Conservation (phyloP, 1,140 invertebrate genomes). For the Plectrocnemia conspersa region DNA sequence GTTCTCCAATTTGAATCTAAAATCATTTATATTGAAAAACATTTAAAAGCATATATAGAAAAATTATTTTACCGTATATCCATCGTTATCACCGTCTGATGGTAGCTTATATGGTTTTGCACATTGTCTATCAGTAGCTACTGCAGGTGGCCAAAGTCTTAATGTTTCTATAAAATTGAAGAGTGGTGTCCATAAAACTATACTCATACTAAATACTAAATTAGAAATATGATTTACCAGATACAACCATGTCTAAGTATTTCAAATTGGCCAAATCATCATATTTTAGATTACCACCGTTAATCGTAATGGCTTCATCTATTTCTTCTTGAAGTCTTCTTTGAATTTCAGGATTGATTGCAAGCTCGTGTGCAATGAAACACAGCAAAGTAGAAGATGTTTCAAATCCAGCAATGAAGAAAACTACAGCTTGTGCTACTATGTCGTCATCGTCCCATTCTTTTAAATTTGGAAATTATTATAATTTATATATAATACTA, state of each 20-base stretch:
- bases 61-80: conserved; percentile 1
- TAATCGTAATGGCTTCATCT: conserved; percentile 26
- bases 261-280: conserved; percentile 47
- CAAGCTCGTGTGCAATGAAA: conserved; percentile 48
- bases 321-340: conserved; percentile 44
- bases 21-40: conserved; percentile 1
- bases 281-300: conserved; percentile 40
- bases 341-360: conserved; percentile 51
- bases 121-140: conserved; percentile 41
- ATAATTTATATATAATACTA: background rate
- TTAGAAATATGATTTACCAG: conserved; percentile 37
- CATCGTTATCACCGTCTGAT: conserved; percentile 12
- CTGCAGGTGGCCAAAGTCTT: conserved; percentile 48
- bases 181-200: conserved; percentile 24
- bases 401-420: conserved; percentile 62
- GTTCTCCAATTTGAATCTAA: conserved; percentile 43
- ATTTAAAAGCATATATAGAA: conserved; percentile 1
- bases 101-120: conserved; percentile 37
- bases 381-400: conserved; percentile 47
- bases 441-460: conserved; percentile 60
- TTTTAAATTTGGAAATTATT: conserved; percentile 18
- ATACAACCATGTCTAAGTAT: conserved; percentile 53
- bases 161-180: conserved; percentile 45
- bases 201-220: conserved; percentile 1
- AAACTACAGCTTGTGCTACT: conserved; percentile 56